A percentile compares a stretch with the other conserved stretches of the same genome.
Conservation (phyloP, 2,888 invertebrate species). For the Eristalis intricaria region DNA sequence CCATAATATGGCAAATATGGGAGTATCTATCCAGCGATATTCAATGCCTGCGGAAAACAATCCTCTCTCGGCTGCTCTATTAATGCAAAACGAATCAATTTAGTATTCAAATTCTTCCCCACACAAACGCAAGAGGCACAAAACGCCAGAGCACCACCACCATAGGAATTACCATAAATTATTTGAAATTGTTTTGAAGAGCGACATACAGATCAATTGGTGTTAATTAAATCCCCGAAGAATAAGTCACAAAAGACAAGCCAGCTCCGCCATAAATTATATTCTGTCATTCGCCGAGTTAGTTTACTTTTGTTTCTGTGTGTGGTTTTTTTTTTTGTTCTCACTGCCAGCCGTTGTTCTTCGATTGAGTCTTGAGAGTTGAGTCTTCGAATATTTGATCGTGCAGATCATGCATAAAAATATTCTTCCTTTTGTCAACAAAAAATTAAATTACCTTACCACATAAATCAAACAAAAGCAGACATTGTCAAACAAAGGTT, state of each 20-base stretch:
- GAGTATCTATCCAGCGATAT: neutral
- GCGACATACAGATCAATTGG: constrained; percentile 81
- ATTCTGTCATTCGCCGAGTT: constrained; percentile 53
- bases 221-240: constrained; percentile 81
- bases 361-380: constrained; percentile 13
- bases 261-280: constrained; percentile 73
- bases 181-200: constrained; percentile 71
- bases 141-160: constrained; percentile 29
- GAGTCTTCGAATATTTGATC: constrained; percentile 55
- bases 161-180: constrained; percentile 69
- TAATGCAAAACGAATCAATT: constrained; percentile 71
- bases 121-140: constrained; percentile 14
- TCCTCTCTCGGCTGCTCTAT: constrained; percentile 31
- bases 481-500: constrained; percentile 6
- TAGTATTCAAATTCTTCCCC: constrained; percentile 49
- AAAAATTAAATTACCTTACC: neutral
- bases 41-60: neutral
- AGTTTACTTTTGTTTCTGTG: constrained; percentile 2
- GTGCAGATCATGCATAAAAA: constrained; percentile 64
- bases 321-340: neutral
- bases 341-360: constrained; percentile 29
- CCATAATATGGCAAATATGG: constrained; percentile 9
- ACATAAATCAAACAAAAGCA: constrained; percentile 64
- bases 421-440: constrained; percentile 6
- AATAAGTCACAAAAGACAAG: constrained; percentile 71